These are phyloP conservation scores for Achroia grisella DNA, from an alignment of 1,140 invertebrate species.

Conservation along the genomic window DNA sequence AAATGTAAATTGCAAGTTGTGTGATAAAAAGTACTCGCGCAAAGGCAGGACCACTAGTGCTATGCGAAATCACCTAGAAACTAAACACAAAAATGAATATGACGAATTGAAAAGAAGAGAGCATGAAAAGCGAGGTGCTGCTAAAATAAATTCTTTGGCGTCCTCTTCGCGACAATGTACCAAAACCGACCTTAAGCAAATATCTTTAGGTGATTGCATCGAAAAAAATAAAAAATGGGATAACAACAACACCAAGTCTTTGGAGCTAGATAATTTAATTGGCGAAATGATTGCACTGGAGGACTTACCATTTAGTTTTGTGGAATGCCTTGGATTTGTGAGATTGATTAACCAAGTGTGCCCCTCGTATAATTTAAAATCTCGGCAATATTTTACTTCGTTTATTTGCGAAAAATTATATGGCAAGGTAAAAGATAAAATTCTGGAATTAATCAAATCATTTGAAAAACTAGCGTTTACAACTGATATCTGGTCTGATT, in stretches of 20 bases:
- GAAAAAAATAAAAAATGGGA: conserved; percentile 12
- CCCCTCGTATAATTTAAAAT: conserved; percentile 19
- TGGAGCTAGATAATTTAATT: conserved; percentile 4
- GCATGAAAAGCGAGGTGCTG: conserved; percentile 12
- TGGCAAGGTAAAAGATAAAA: too few relatives aligned
- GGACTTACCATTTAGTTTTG: conserved; percentile 11
- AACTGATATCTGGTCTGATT: conserved; percentile 24
- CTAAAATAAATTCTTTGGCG: conserved; percentile 17
- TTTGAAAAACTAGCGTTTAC: conserved; percentile 29
- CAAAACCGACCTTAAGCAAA: conserved; percentile 17
- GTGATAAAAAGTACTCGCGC: conserved; percentile 14
- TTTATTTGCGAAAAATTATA: too few relatives aligned
- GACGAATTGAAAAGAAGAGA: conserved; percentile 14
- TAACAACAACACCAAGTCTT: too few relatives aligned
- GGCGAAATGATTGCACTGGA: too few relatives aligned
- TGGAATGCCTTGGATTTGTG: conserved; percentile 21
- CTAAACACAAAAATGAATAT: conserved; percentile 14
- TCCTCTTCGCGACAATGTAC: conserved; percentile 18
- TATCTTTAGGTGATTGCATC: conserved; percentile 9
- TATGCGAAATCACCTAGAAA: conserved; percentile 10
- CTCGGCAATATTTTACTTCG: too few relatives aligned
- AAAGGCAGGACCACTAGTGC: conserved; percentile 11
- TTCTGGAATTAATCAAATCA: too few relatives aligned
- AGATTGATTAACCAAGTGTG: conserved; percentile 18
- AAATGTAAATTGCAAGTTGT: conserved; percentile 17